Base-by-base conservation (phyloP, 2,888 invertebrate genomes). In the Tipula confusa region DNA sequence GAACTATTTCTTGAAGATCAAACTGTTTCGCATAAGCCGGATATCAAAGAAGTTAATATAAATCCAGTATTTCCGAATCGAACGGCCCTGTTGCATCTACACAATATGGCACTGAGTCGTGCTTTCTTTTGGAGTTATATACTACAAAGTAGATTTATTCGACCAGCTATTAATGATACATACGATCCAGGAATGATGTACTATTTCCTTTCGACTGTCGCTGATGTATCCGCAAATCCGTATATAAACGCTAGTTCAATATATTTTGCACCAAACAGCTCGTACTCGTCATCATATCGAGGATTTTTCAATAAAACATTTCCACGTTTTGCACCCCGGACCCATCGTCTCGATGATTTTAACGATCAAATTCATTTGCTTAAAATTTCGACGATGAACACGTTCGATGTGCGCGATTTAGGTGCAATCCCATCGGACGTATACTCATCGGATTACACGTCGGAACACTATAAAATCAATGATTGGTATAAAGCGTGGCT, bases 171-270 rank as follows among this genome's bases (percentile, higher is more conserved):
- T 28, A 97, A 96, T 88, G 96, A 97, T 87, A 96, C 97, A 0
- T 96, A 97, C 86, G 98, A 98, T 90, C 98, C 98, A 0, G 98
- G 98, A 83, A 96, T 99, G 94, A 97, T 98, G 97, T 98, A 98
- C 88, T 97, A 97, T 87, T 97, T 98, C 88, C 90, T 98, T 79
- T 98, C 98, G 0, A 95, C 97, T 0, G 96, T 98, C 0, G 98
- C 99, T 0, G 98, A 99, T 89, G 96, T 99, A 0, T 95, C 98
- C 0, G 93, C 98, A 0, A 98, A 97, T 89, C 95, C 95, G 0
- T 94, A 95, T 86, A 95, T 98, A 85, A 98, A 98, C 88, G 96
- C 97, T 83, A 97, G 97, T 88, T 95, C 97, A 0, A 93, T 98
- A 85, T 98, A 98, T 88, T 99, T 98, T 88, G 93, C 98, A 1